Percentiles rank a stretch among this genome's conserved stretches.
phyloP scores from a whole-genome alignment of 2,888 invertebrate genomes.

The Meiosimyza decipiens region DNA sequence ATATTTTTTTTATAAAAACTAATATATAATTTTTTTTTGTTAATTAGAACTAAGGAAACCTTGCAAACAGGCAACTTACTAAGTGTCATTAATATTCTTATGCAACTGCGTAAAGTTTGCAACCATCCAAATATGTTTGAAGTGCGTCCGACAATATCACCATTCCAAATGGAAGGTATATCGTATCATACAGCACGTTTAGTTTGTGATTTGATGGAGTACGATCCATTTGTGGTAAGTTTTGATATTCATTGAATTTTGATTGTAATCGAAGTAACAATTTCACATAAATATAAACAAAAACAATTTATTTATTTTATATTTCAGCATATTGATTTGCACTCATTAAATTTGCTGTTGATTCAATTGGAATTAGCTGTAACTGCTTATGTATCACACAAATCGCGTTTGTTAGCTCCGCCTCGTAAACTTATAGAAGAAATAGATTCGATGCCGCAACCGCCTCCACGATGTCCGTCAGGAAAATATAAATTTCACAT shows the following conservation, averaged over 20 bases:
- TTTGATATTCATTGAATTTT: slow-evolving; percentile 1
- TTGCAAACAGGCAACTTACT: slow-evolving; percentile 92
- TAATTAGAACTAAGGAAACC: slow-evolving; percentile 87
- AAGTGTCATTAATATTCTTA: slow-evolving; percentile 95
- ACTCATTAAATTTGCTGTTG: slow-evolving; percentile 73
- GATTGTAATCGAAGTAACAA: background rate
- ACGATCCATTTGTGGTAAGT: slow-evolving; percentile 79
- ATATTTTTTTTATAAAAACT: background rate
- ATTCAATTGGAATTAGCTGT: slow-evolving; percentile 76
- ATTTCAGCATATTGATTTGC: slow-evolving; percentile 73
- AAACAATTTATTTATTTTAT: background rate
- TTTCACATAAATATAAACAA: background rate
- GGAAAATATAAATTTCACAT: slow-evolving; percentile 75
- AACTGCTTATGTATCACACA: slow-evolving; percentile 86
- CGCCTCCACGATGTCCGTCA: slow-evolving; percentile 74
- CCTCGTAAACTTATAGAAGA: slow-evolving; percentile 78
- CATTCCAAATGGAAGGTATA: slow-evolving; percentile 88
- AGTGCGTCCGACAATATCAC: slow-evolving; percentile 92
- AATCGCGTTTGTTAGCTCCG: slow-evolving; percentile 80
- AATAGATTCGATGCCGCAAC: slow-evolving; percentile 72
- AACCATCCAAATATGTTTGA: slow-evolving; percentile 99
- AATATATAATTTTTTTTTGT: slow-evolving; percentile 4
- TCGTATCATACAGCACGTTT: slow-evolving; percentile 77
- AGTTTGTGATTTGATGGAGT: slow-evolving; percentile 76
- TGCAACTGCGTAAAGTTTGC: slow-evolving; percentile 97